phyloP scores from a whole-genome alignment of 2,113 vertebrate genomes.

The Hemicordylus capensis region DNA sequence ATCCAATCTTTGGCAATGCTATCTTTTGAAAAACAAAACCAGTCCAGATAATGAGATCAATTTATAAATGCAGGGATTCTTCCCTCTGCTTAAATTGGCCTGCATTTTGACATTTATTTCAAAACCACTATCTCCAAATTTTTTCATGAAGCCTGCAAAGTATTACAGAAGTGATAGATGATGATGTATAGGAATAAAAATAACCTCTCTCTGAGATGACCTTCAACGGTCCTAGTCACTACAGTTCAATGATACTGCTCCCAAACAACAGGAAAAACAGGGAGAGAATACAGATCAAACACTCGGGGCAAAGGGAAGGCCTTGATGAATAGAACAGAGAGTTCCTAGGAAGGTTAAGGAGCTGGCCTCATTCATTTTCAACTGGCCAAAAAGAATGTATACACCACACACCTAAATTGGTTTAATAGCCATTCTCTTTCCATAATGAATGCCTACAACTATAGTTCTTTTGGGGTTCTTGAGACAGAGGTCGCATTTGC shows the following conservation, averaged over 20 bases:
- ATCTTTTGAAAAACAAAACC: not conserved
- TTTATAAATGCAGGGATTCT: not conserved
- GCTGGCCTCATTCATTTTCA: not conserved
- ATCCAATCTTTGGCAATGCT: not conserved
- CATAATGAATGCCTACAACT: not conserved
- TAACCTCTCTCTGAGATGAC: not conserved
- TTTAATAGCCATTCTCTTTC: not conserved
- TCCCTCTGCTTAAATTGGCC: not conserved
- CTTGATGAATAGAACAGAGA: not conserved
- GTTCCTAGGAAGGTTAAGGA: not conserved
- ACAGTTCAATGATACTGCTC: not conserved
- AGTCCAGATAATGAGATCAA: rapidly evolving
- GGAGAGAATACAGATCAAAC: not conserved
- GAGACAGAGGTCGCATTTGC: no score
- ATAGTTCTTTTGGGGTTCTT: not conserved
- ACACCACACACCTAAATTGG: not conserved
- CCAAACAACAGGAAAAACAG: not conserved
- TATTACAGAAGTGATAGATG: not conserved
- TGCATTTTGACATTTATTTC: not conserved
- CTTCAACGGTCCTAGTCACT: not conserved
- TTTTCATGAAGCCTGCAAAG: not conserved
- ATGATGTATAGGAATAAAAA: not conserved
- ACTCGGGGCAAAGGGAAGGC: not conserved
- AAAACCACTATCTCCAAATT: not conserved
- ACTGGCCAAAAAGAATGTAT: not conserved